Percentiles rank a stretch among this genome's conserved stretches.
Evolutionary conservation across 2,113 vertebrate genomes (phyloP).

Genomic region (Poeciliopsis prolifica): DNA sequence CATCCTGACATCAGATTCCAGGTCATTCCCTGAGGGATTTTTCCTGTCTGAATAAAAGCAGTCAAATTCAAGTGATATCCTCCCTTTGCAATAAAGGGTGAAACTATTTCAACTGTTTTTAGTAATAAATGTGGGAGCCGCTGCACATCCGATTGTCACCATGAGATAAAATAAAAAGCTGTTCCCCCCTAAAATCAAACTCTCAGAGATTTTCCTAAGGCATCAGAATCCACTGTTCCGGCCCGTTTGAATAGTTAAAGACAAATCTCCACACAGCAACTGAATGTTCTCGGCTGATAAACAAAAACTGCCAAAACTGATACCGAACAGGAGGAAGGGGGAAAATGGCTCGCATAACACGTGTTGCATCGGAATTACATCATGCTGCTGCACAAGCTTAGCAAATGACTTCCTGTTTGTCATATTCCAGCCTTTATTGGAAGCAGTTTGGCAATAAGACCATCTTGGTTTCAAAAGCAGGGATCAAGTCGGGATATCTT

Average conservation of each 20-base stretch:
- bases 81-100: background rate
- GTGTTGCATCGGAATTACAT: constrained; percentile 62
- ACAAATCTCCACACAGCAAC: background rate
- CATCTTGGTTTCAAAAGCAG: constrained; percentile 7
- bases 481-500: constrained; percentile 28
- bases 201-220: background rate
- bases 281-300: constrained; percentile 11
- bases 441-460: constrained; percentile 31
- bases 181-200: background rate
- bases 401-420: constrained; percentile 40
- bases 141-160: background rate
- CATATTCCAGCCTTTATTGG: constrained; percentile 30
- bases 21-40: background rate
- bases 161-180: background rate
- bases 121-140: background rate
- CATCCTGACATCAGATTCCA: background rate
- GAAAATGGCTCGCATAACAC: constrained; percentile 30
- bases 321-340: constrained; percentile 48
- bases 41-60: no score
- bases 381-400: constrained; percentile 44
- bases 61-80: background rate
- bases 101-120: background rate
- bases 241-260: background rate
- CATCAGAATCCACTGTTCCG: background rate
- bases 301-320: constrained; percentile 20